These are phyloP conservation scores for Xenus cinereus DNA, from an alignment of 2,113 vertebrate species.

Conservation along the genomic window DNA sequence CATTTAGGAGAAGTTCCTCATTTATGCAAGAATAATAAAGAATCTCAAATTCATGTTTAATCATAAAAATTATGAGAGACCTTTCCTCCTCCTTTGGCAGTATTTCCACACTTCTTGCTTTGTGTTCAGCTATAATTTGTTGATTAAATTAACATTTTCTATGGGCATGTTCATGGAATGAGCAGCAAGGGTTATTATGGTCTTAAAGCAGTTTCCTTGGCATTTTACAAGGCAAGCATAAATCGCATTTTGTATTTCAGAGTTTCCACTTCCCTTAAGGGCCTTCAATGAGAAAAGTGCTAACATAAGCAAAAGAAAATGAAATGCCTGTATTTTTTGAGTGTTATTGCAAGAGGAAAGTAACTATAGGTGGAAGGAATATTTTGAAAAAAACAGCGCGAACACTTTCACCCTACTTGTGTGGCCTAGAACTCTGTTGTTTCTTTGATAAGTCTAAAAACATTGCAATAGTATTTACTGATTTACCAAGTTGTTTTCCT, in stretches of 20 bases:
- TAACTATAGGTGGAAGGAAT: neutral
- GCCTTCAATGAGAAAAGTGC: slow-evolving; percentile 45
- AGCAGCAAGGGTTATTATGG: slow-evolving; percentile 51
- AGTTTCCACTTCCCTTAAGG: slow-evolving; percentile 43
- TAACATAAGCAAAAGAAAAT: slow-evolving; percentile 52
- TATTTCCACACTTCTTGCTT: neutral
- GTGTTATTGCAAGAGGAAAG: neutral
- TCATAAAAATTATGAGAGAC: slow-evolving; percentile 4
- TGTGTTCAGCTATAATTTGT: slow-evolving; percentile 50
- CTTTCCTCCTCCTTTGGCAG: neutral
- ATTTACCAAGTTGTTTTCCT: neutral
- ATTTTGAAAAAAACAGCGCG: neutral
- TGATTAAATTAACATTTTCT: slow-evolving; percentile 68
- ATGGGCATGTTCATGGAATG: slow-evolving; percentile 32
- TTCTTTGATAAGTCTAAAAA: neutral
- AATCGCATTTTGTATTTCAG: slow-evolving; percentile 38
- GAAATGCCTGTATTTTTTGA: neutral
- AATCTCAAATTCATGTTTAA: slow-evolving; percentile 39
- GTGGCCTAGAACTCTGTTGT: neutral
- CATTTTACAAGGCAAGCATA: slow-evolving; percentile 61
- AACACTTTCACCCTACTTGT: neutral
- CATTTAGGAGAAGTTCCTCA: slow-evolving; percentile 36
- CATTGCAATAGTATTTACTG: neutral
- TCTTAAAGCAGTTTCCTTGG: slow-evolving; percentile 52
- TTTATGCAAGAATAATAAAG: slow-evolving; percentile 53